Base-by-base conservation (phyloP, 2,888 invertebrate species). In the Limnephilus auricula region DNA sequence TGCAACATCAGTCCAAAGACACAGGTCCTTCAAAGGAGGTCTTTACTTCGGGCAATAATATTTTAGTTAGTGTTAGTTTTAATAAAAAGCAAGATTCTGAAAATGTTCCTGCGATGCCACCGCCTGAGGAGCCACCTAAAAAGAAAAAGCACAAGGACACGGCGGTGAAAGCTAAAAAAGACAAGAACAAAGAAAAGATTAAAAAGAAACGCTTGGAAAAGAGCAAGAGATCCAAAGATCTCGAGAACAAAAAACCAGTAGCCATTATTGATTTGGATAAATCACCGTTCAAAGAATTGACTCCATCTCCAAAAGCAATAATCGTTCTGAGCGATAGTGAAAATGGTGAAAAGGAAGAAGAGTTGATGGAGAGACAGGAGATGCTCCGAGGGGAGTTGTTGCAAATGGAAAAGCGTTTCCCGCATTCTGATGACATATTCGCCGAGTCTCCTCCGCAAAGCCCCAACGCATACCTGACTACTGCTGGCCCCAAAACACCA, bases 1-100 rank as follows among this genome's bases (percentile, higher is more conserved):
- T 96, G 95, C 93, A 96, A 95, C 93, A 93, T 93, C 92, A 94
- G 94, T 91, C 93, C 92, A 92, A 93, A 93, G 94, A 95, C 84
- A 92, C 96, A n/a, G 96, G 96, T 89, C 98, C 98, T 0, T 98
- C 98, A 2, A 99, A 99, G 94, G 98, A 98, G 95, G 98, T 99
- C 4, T 99, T 98, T 94, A 98, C 99, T 0, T 98, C 98, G 18
- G 99, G 99, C 4, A 98, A 99, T 95, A 99, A 98, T 94, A 99
- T 99, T 94, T 96, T 99, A 93, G 98, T 99, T 18, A 98, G 98
- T 95, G 98, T 99, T 31, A 98, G 98, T 95, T 99, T 99, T 95
- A 97, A 98, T 94, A 98, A 98, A 93, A 97, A 96, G 93, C 96
- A 94, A 90, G 94, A 95, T 93, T 94, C 94, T 92, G 94, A 94